Base-by-base conservation (phyloP, 2,113 vertebrate species). In the Ammospiza nelsoni region DNA sequence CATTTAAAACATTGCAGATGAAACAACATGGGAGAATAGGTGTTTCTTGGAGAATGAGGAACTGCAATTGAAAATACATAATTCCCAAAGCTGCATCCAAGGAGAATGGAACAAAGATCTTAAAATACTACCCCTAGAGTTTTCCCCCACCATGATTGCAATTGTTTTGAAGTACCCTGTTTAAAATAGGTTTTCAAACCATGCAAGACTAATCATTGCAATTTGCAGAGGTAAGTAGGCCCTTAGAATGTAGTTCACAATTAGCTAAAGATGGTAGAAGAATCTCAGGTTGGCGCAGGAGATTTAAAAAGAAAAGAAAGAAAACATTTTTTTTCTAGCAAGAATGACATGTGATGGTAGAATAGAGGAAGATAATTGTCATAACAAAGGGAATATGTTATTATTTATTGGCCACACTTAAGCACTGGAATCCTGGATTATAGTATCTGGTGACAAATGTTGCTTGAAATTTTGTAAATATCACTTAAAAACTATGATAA, bases 401-500 rank as follows among this genome's bases (percentile, higher is more conserved):
- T 97, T 97, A 97, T 97, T 97, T 97, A 97, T 96, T 97, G 97
- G 95, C 92, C 97, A 94, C 76, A 94, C 76, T 93, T 87, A 89
- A 91, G 90, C 93, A 95, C 59, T 82, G 51, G 54, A 91, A 97
- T 92, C 79, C 80, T 90, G 95, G 92, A 97, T 97, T 97, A 95
- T 20, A 94, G 92, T 96, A 96, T 96, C 94, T 95, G 35, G 92
- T 97, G 93, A 96, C 95, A 97, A 97, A 97, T 84, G 58, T 90
- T 83, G 79, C 84, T 84, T 75, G 94, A 88, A 88, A 92, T 92
- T 87, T 90, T 89, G 63, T 96, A 97, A 97, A 97, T 96, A 96
- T 95, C 94, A 73, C 49, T 92, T 89, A 33, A 83, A 92, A 97
- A 88, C 54, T 90, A 90, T 28, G 25, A 89, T 77, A 94, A 92